Conservation (phyloP, 1,140 invertebrate species). For the Drosophila watanabei region DNA sequence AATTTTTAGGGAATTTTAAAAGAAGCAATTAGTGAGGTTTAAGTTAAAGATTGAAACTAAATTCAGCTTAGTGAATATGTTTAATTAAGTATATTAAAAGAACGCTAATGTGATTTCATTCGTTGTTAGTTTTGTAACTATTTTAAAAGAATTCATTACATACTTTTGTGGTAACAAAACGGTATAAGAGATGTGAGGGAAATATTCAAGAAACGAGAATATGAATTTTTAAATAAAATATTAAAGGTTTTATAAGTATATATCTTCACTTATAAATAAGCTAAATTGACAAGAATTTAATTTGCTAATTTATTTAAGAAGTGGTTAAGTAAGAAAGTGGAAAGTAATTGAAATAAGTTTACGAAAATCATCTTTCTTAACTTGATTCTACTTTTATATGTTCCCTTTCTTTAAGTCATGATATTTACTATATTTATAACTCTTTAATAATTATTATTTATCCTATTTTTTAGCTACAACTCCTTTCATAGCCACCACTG, state of each 20-base stretch:
- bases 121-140: not conserved
- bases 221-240: not conserved
- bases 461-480: not conserved
- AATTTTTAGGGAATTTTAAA: not conserved
- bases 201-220: not conserved
- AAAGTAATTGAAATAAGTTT: not conserved
- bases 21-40: no score
- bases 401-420: not conserved
- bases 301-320: no score
- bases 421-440: not conserved
- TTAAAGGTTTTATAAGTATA: not conserved
- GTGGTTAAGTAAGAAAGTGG: not conserved
- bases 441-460: not conserved
- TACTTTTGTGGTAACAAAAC: not conserved
- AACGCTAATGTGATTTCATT: not conserved
- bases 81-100: no score
- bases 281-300: not conserved
- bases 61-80: no score
- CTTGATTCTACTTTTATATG: not conserved
- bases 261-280: not conserved
- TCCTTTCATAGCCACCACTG: not conserved
- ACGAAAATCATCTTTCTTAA: fast-evolving
- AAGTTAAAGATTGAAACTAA: not conserved
- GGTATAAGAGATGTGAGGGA: not conserved
- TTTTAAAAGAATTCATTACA: not conserved